Conservation (phyloP, 2,797 vertebrate genomes). For the Masticophis lateralis region DNA sequence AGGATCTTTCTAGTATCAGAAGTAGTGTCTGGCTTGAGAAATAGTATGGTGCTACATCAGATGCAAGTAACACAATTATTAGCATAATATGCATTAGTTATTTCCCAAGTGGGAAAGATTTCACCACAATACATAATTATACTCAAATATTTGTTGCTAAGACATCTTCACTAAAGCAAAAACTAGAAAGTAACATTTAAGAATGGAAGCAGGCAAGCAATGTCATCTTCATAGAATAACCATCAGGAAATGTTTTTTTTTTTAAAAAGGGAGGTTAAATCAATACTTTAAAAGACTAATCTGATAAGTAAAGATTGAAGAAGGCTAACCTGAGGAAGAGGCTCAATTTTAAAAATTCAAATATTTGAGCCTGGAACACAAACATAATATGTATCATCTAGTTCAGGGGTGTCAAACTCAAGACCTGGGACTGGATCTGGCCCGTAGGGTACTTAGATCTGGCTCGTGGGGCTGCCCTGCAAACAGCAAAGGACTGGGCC, state of each 20-base stretch:
- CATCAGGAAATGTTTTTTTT: background rate
- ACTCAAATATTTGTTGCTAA: background rate
- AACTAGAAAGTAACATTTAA: background rate
- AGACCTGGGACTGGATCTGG: too few species aligned
- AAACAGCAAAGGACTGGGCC: too few species aligned
- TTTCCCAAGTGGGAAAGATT: accelerated
- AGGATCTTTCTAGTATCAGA: background rate
- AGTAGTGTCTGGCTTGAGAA: background rate
- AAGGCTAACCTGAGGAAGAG: background rate
- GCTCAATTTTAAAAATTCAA: background rate
- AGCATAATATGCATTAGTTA: background rate
- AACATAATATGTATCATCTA: background rate
- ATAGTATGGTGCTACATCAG: background rate
- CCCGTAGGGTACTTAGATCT: too few species aligned
- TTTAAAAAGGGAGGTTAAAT: background rate
- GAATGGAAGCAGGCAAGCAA: background rate
- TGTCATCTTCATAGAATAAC: background rate
- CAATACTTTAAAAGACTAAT: background rate
- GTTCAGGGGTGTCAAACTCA: background rate
- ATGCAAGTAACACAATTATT: background rate
- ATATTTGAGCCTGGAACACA: background rate
- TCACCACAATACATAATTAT: background rate
- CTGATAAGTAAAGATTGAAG: background rate
- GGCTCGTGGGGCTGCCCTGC: too few species aligned
- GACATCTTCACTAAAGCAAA: background rate